Conservation (phyloP, 1,140 invertebrate species). For the Daktulosphaira vitifoliae region DNA sequence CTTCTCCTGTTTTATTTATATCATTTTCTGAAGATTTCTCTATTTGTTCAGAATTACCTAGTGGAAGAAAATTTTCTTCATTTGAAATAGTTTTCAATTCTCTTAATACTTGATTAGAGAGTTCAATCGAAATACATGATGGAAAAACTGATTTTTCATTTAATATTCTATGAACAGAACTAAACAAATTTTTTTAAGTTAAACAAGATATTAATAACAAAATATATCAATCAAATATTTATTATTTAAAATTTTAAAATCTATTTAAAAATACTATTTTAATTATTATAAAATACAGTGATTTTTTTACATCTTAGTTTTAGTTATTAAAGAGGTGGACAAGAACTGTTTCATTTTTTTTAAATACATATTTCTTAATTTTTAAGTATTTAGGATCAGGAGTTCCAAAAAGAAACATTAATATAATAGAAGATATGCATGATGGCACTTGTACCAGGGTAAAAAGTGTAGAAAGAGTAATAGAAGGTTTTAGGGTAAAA, state of each 20-base stretch:
- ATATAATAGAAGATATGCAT: no score
- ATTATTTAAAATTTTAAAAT: background rate
- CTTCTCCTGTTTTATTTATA: background rate
- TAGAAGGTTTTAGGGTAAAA: no score
- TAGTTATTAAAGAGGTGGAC: background rate
- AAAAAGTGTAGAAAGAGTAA: no score
- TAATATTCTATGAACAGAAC: background rate
- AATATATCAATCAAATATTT: background rate
- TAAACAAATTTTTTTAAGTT: no score
- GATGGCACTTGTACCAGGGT: no score
- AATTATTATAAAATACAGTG: no score
- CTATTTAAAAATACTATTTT: background rate
- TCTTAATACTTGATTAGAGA: background rate
- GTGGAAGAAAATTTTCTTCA: background rate
- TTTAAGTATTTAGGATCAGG: no score
- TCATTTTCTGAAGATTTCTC: background rate
- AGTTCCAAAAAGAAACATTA: no score
- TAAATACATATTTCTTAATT: no score
- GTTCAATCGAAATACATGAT: background rate
- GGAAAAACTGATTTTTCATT: constrained; percentile 11
- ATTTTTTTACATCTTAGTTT: background rate
- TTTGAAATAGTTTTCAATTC: background rate
- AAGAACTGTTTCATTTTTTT: no score
- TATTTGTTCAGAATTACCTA: background rate
- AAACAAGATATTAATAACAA: background rate